Base-by-base conservation (phyloP, 2,888 invertebrate species). In the Trachelus troglodyta region DNA sequence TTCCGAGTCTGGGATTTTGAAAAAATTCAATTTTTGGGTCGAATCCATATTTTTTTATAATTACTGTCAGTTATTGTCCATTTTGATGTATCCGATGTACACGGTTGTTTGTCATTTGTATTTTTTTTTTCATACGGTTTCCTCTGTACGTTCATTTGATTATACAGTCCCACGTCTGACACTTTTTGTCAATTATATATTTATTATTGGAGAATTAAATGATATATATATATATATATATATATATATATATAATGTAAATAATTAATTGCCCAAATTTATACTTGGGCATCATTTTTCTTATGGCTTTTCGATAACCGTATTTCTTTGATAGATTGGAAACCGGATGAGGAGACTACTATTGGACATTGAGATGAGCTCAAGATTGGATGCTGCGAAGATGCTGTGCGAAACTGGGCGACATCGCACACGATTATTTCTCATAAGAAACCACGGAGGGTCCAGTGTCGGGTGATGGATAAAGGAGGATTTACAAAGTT, bases 271-370 rank as follows among this genome's bases (percentile, higher is more conserved):
- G 77, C 81, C 6, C 40, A 15, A 1, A 40, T 40, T 40, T 40
- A 23, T 1, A 56, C 23, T 1, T 23, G 40, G 40, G 40, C 40
- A 56, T 15, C 15, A 23, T 56, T 56, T 56, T 23, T 56, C 40
- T 23, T 15, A 56, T 56, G 40, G 40, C 40, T 56, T 23, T 56
- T 56, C 40, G 40, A 56, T 56, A 56, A 56, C 40, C 40, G 23
- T 56, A 80, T 87, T 85, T 89, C 89, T 90, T 85, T 87, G 80
- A 84, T 87, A 90, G 89, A 89, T 90, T 84, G 82, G 87, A 86
- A 83, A 81, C 85, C 75, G 88, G 89, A 85, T 89, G 87, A 89
- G 82, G 83, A 84, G 81, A 82, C 82, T 77, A 15, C 79, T 76
- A 77, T 35, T 79, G 85, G 86, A 84, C 82, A 79, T 84, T 87